Evolutionary conservation across 2,113 vertebrate genomes (phyloP).

Genomic region (Coregonus clupeaformis): DNA sequence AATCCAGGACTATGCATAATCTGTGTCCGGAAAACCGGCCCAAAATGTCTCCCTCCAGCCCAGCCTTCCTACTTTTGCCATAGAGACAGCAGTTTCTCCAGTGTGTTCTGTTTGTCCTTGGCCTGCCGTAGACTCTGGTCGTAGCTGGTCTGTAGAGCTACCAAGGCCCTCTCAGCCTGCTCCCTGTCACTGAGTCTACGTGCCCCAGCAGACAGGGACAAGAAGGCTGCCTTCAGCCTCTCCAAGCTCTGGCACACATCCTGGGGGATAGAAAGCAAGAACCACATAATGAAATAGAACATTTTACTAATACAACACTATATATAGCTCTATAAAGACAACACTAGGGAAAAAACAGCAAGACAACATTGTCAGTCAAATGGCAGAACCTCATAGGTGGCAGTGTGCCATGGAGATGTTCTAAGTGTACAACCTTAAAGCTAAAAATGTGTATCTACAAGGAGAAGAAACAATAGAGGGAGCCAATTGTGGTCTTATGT

Average conservation of each 20-base stretch:
- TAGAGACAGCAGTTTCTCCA: conserved; percentile 81
- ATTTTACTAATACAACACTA: too few species aligned
- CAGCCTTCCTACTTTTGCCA: conserved; percentile 86
- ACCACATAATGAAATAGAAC: too few species aligned
- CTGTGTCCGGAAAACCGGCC: background rate
- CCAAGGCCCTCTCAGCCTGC: conserved; percentile 68
- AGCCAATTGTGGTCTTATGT: background rate
- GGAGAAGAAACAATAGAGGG: background rate
- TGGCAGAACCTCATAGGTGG: background rate
- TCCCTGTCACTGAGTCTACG: conserved; percentile 76
- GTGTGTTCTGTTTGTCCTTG: conserved; percentile 77
- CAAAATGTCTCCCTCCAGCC: too few species aligned
- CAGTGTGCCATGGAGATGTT: background rate
- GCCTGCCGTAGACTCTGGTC: conserved; percentile 66
- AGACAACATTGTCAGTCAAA: background rate
- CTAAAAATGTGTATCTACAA: background rate
- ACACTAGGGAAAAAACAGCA: background rate
- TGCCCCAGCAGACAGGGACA: conserved; percentile 73
- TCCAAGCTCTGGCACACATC: conserved; percentile 85
- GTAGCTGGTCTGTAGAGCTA: conserved; percentile 70
- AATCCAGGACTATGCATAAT: background rate
- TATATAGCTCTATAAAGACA: background rate
- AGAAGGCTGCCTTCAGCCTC: conserved; percentile 73
- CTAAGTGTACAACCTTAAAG: background rate
- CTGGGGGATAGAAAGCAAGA: conserved; percentile 55